Evolutionary conservation across 2,113 vertebrate species (phyloP).

Genomic region (Axis porcinus): DNA sequence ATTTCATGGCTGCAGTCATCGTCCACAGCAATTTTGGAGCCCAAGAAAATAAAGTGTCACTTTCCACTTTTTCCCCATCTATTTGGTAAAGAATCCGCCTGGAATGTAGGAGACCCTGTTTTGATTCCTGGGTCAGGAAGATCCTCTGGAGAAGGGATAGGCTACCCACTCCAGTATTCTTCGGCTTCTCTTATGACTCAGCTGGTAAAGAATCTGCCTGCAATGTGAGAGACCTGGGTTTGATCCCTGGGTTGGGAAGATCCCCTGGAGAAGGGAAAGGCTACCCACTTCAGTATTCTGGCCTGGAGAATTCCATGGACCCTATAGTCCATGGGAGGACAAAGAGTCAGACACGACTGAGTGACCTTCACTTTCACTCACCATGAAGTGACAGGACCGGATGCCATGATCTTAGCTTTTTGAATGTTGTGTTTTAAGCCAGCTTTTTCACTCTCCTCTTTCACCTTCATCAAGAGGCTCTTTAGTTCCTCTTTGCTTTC

Average conservation of each 20-base stretch:
- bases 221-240: too few relatives aligned
- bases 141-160: not conserved
- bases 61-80: not conserved
- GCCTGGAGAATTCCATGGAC: not conserved
- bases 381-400: not conserved
- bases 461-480: not conserved
- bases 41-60: not conserved
- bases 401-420: not conserved
- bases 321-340: not conserved
- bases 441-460: not conserved
- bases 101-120: not conserved
- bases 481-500: not conserved
- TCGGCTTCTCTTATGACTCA: too few relatives aligned
- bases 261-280: not conserved
- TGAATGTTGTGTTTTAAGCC: not conserved
- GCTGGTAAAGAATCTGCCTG: too few relatives aligned
- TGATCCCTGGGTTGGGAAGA: too few relatives aligned
- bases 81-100: not conserved
- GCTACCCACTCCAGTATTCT: too few relatives aligned
- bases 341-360: not conserved
- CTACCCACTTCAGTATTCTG: not conserved
- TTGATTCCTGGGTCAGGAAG: not conserved
- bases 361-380: not conserved
- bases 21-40: not conserved
- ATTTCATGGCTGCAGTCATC: not conserved